These are phyloP conservation scores for Scotopteryx bipunctaria DNA, from an alignment of 2,888 invertebrate species.

Conservation along the genomic window DNA sequence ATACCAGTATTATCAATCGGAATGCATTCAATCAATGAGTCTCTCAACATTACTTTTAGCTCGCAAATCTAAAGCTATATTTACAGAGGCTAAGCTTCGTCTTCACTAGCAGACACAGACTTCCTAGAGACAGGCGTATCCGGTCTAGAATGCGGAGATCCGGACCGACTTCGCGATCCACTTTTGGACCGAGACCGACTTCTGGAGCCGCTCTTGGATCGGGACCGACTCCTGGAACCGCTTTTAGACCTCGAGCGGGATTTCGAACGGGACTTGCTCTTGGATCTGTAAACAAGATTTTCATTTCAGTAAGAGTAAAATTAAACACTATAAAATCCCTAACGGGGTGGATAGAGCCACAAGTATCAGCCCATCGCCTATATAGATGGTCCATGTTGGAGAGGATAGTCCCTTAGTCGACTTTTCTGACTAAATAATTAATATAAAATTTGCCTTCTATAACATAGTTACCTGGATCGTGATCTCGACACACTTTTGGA, in stretches of 20 bases:
- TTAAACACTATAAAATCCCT: too few species aligned
- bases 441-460: not conserved
- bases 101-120: conserved; percentile 84
- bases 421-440: too few species aligned
- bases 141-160: conserved; percentile 72
- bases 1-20: too few species aligned
- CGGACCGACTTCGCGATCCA: conserved; percentile 71
- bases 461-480: conserved; percentile 19
- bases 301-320: too few species aligned
- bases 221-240: conserved; percentile 35
- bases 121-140: conserved; percentile 84
- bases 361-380: too few species aligned
- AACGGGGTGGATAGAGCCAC: too few species aligned
- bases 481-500: conserved; percentile 61
- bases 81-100: conserved; percentile 61
- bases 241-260: conserved; percentile 48
- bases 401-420: too few species aligned
- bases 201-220: conserved; percentile 55
- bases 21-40: not conserved
- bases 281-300: conserved; percentile 19
- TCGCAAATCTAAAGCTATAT: too few species aligned
- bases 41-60: too few species aligned
- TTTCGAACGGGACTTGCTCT: conserved; percentile 42
- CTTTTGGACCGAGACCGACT: conserved; percentile 60
- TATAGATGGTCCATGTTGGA: too few species aligned